Percentiles rank a stretch among this genome's conserved stretches.
Evolutionary conservation across 2,797 vertebrate genomes (phyloP).

Genomic region (Syncerus caffer): DNA sequence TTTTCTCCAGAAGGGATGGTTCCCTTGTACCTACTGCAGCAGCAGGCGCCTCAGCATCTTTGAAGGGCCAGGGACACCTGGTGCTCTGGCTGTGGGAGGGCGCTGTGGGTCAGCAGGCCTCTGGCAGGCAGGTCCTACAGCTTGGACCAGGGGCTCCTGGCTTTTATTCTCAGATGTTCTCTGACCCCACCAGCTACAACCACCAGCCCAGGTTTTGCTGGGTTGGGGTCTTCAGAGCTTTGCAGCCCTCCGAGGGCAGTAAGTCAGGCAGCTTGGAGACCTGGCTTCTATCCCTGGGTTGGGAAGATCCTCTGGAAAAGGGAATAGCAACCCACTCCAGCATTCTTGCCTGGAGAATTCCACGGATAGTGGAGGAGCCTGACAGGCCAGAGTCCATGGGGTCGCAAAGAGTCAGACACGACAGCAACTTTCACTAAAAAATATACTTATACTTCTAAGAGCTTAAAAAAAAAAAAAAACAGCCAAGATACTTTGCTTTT

Average conservation of each 20-base stretch:
- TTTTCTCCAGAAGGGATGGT: background rate
- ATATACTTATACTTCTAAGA: background rate
- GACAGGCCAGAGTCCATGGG: background rate
- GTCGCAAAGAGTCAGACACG: rapidly evolving
- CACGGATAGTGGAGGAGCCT: background rate
- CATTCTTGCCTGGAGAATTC: background rate
- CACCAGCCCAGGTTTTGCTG: background rate
- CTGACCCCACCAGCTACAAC: background rate
- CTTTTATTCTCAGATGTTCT: background rate
- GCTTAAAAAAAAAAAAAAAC: background rate
- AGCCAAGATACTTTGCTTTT: background rate
- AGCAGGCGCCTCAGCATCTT: rapidly evolving
- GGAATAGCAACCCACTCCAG: background rate
- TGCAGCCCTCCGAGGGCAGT: background rate
- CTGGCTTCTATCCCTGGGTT: background rate
- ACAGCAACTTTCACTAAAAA: background rate
- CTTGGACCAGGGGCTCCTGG: background rate
- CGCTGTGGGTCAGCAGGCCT: background rate
- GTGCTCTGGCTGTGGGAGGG: background rate
- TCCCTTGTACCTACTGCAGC: background rate
- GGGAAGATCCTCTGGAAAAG: background rate
- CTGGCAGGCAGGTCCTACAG: background rate
- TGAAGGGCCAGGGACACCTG: background rate
- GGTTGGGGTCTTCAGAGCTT: background rate
- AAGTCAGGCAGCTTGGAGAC: background rate